phyloP scores from a whole-genome alignment of 1,140 invertebrate genomes.

The Drosophila orosa region DNA sequence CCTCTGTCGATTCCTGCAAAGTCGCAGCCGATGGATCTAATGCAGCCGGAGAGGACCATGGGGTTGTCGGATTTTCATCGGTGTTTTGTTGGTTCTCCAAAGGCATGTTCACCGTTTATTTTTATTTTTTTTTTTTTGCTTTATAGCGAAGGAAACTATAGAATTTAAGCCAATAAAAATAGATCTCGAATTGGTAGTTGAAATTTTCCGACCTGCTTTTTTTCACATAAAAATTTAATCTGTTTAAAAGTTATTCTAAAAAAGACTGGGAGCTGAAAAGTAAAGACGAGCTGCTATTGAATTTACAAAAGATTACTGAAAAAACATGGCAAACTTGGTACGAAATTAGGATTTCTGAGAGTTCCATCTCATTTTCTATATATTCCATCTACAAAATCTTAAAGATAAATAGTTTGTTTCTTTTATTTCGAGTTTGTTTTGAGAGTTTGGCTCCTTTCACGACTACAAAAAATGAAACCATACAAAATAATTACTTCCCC shows the following conservation, averaged over 20 bases:
- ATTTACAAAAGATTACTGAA: neutral
- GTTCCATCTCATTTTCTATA: no score
- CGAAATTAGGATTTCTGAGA: neutral
- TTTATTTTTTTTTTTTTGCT: no score
- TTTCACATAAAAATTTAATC: slow-evolving; percentile 52
- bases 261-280: neutral
- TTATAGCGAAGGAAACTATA: neutral
- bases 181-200: neutral
- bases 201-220: neutral
- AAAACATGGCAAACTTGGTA: neutral
- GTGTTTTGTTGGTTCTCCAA: neutral
- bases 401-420: no score
- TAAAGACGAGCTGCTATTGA: neutral
- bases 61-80: neutral
- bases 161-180: neutral
- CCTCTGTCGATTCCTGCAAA: neutral
- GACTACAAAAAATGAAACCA: no score
- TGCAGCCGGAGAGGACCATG: neutral
- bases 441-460: neutral
- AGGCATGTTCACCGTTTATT: neutral
- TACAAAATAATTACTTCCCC: neutral
- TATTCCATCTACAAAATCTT: no score
- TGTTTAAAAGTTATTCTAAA: slow-evolving; percentile 44
- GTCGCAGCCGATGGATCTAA: neutral
- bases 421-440: no score